A percentile compares a stretch with the other conserved stretches of the same genome.
Conservation (phyloP, 2,797 vertebrate genomes). For the Echeneis naucrates region DNA sequence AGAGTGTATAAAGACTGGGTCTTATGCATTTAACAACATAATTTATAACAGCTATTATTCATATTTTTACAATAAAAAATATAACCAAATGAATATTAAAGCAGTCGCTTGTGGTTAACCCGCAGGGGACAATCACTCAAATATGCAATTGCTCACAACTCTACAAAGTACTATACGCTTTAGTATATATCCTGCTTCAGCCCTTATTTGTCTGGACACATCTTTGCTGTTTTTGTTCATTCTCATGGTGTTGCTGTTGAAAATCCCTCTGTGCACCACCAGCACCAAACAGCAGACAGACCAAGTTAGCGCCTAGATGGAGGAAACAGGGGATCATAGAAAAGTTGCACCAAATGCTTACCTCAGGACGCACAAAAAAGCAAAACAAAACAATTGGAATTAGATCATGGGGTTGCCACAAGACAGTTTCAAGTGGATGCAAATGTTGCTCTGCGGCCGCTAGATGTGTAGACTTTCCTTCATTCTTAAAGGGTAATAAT, state of each 20-base stretch:
- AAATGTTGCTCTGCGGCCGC: neutral
- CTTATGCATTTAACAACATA: neutral
- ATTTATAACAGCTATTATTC: neutral
- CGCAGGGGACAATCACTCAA: neutral
- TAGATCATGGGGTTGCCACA: neutral
- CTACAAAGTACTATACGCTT: neutral
- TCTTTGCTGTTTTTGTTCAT: neutral
- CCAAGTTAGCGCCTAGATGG: neutral
- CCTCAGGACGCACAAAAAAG: neutral
- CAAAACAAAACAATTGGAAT: neutral
- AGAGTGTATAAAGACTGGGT: neutral
- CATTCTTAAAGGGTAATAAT: neutral
- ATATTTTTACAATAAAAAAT: neutral
- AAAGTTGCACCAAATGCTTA: neutral
- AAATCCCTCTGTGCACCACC: neutral
- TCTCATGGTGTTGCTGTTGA: neutral
- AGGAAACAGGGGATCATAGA: too few species aligned
- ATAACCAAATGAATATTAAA: neutral
- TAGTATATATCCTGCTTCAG: neutral
- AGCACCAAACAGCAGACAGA: neutral
- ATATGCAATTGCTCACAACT: neutral
- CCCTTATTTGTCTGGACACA: neutral
- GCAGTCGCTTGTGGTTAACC: neutral
- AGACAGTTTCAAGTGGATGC: neutral
- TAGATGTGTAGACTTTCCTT: neutral